Conservation (phyloP, 2,888 invertebrate species). For the Ormyrus labotus region DNA sequence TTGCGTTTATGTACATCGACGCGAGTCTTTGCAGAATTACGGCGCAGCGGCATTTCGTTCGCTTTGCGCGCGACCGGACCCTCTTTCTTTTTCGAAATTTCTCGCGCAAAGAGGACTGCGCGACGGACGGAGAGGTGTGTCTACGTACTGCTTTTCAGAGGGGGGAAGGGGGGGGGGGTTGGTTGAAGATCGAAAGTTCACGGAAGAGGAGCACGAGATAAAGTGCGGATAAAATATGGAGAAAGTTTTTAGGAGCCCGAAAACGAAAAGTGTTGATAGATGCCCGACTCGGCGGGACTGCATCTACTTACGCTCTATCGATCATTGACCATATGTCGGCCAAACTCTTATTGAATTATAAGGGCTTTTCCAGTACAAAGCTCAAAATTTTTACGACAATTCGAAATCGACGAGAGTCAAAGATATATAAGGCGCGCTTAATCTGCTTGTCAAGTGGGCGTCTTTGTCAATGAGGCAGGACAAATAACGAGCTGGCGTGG, state of each 20-base stretch:
- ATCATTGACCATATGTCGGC: constrained; percentile 50
- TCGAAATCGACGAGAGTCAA: not conserved
- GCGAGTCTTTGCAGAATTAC: constrained; percentile 34
- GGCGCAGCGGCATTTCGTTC: not conserved
- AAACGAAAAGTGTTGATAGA: constrained; percentile 55
- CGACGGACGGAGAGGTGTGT: not conserved
- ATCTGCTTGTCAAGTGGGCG: constrained; percentile 10
- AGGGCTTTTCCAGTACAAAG: constrained; percentile 12
- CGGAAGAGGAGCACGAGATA: constrained; percentile 43
- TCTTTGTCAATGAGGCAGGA: constrained; percentile 21
- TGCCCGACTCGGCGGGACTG: constrained; percentile 50
- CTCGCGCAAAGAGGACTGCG: not conserved
- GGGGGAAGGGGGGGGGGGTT: not conserved
- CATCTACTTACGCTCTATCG: constrained; percentile 56
- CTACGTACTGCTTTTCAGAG: not conserved
- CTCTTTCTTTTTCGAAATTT: not conserved
- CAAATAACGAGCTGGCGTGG: constrained; percentile 9
- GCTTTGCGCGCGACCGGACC: not conserved
- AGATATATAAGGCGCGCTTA: not conserved
- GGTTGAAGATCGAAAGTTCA: constrained; percentile 48
- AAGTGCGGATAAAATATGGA: constrained; percentile 56
- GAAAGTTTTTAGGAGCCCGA: constrained; percentile 52
- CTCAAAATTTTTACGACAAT: constrained; percentile 9
- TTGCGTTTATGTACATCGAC: constrained; percentile 15
- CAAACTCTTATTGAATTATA: constrained; percentile 47